A percentile compares a stretch with the other conserved stretches of the same genome.
Conservation (phyloP, 2,888 invertebrate species). For the Platycheirus rosarum region DNA sequence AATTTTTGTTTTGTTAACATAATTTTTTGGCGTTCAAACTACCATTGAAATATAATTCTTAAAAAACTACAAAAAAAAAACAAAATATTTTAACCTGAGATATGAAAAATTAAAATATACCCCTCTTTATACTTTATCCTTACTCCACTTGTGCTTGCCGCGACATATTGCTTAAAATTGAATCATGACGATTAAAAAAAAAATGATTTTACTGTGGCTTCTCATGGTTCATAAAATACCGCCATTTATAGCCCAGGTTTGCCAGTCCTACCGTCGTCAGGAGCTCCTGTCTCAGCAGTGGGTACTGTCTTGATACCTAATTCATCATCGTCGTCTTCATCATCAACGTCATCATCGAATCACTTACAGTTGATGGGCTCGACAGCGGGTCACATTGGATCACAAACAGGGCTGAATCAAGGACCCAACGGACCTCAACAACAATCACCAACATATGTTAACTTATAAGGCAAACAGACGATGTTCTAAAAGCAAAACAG, state of each 20-base stretch:
- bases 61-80: slow-evolving; percentile 28
- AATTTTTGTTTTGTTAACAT: slow-evolving; percentile 27
- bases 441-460: slow-evolving; percentile 92
- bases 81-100: slow-evolving; percentile 57
- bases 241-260: slow-evolving; percentile 76
- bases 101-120: slow-evolving; percentile 64
- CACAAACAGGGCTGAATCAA: slow-evolving; percentile 65
- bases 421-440: slow-evolving; percentile 81
- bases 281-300: slow-evolving; percentile 80
- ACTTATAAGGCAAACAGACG: slow-evolving; percentile 84
- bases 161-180: no score
- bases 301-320: slow-evolving; percentile 81
- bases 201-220: neutral
- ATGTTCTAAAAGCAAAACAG: slow-evolving; percentile 23
- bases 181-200: slow-evolving; percentile 33
- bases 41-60: slow-evolving; percentile 37
- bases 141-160: slow-evolving; percentile 67
- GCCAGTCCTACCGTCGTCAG: slow-evolving; percentile 74
- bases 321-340: slow-evolving; percentile 81
- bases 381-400: slow-evolving; percentile 58
- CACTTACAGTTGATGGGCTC: slow-evolving; percentile 79
- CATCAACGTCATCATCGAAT: slow-evolving; percentile 80
- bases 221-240: slow-evolving; percentile 24
- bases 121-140: slow-evolving; percentile 73
- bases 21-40: slow-evolving; percentile 33